A percentile compares a stretch with the other conserved stretches of the same genome.
phyloP scores from a whole-genome alignment of 2,888 invertebrate species.

The Agrochola circellaris region DNA sequence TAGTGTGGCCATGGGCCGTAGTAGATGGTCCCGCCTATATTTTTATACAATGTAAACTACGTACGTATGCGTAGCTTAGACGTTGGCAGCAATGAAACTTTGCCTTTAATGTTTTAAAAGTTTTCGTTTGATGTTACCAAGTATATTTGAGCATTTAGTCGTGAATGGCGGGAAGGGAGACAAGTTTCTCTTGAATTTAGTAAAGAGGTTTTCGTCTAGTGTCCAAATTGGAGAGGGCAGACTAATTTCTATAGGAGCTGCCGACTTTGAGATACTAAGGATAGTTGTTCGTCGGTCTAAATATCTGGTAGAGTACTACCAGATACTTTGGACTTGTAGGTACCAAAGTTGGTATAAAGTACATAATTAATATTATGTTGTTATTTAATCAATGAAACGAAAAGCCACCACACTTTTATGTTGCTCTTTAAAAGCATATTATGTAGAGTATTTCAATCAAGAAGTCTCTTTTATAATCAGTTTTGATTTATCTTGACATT shows the following conservation, averaged over 20 bases:
- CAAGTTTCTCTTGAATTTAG: slow-evolving; percentile 7
- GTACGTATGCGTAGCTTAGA: no score
- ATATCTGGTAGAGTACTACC: neutral
- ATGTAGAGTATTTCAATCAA: neutral
- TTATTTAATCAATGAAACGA: neutral
- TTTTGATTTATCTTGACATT: no score
- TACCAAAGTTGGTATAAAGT: neutral
- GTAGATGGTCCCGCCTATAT: no score
- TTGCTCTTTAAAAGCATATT: neutral
- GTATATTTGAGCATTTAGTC: slow-evolving; percentile 28
- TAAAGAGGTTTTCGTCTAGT: slow-evolving; percentile 1
- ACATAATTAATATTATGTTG: no score
- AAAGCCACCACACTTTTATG: no score
- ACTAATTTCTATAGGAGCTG: neutral
- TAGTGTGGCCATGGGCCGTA: neutral
- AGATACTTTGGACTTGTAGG: no score
- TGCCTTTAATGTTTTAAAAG: slow-evolving; percentile 15
- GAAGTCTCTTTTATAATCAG: no score
- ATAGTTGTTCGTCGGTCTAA: neutral
- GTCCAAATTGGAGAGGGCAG: neutral
- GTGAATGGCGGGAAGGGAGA: neutral
- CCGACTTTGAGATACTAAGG: neutral
- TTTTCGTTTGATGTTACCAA: slow-evolving; percentile 26
- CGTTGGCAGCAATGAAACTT: neutral
- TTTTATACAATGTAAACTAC: neutral